phyloP scores from a whole-genome alignment of 30 jellyfish, hydroid and myxozoan species.

The Hydra vulgaris region DNA sequence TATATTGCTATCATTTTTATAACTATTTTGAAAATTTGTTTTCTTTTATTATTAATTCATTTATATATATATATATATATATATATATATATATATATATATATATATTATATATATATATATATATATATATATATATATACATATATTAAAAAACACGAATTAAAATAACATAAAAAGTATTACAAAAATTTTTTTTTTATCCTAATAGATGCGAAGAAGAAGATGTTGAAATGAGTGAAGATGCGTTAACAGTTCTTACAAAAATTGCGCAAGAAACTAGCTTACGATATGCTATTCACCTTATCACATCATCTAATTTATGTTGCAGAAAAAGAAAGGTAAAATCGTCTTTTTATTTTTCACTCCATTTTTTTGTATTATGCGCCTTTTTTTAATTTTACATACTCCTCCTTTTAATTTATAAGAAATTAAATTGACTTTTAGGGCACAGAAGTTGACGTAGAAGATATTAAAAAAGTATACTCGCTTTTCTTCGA shows the following conservation, averaged over 20 bases:
- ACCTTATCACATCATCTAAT: constrained; percentile 72
- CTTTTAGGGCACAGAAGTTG: constrained; percentile 88
- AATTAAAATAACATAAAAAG: too few relatives aligned
- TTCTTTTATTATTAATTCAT: too few relatives aligned
- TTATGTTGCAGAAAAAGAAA: constrained; percentile 77
- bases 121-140: too few relatives aligned
- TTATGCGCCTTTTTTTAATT: too few relatives aligned
- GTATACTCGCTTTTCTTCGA: constrained; percentile 86
- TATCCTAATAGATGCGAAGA: constrained; percentile 91
- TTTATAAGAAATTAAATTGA: neutral
- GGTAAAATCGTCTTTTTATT: constrained; percentile 19
- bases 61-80: too few relatives aligned
- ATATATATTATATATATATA: too few relatives aligned
- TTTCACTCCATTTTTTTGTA: too few relatives aligned
- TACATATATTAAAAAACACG: too few relatives aligned
- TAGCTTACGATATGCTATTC: constrained; percentile 74
- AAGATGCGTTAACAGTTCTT: constrained; percentile 78
- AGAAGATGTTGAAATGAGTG: constrained; percentile 88
- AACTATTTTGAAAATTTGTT: too few relatives aligned
- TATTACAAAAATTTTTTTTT: too few relatives aligned
- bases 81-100: too few relatives aligned
- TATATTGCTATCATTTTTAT: too few relatives aligned
- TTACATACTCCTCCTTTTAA: neutral
- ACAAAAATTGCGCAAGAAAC: constrained; percentile 94
- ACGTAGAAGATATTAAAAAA: constrained; percentile 86